Percentiles rank a stretch among this genome's conserved stretches.
phyloP scores from a whole-genome alignment of 2,797 vertebrate species.

The Enteromius afrohamiltoni region DNA sequence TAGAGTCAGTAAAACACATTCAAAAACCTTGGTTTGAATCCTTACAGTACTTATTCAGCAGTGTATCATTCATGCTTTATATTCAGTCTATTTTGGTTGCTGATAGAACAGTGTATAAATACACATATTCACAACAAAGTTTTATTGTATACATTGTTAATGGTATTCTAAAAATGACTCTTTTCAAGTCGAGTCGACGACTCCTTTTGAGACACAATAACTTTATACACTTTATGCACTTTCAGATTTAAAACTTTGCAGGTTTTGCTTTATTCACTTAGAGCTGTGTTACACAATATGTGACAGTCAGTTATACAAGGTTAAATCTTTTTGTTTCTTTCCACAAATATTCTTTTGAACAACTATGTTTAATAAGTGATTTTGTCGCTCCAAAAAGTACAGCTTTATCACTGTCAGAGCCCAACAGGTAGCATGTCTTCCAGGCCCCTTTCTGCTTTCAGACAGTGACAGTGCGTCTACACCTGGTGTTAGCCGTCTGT shows the following conservation, averaged over 20 bases:
- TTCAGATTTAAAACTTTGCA: too few relatives aligned
- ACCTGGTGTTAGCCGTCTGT: conserved; percentile 39
- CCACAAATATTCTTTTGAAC: neutral
- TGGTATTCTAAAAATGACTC: neutral
- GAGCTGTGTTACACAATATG: too few relatives aligned
- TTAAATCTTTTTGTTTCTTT: neutral
- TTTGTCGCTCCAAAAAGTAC: neutral
- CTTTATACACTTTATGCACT: too few relatives aligned
- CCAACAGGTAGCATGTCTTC: conserved; percentile 12
- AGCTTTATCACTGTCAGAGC: conserved; percentile 10
- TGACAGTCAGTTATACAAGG: neutral
- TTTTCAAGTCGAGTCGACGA: too few relatives aligned
- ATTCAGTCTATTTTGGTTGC: neutral
- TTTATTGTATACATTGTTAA: neutral
- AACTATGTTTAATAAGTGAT: neutral
- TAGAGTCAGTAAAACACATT: neutral
- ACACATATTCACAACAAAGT: neutral
- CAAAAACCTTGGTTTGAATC: neutral
- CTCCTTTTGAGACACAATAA: too few relatives aligned
- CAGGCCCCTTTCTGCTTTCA: neutral
- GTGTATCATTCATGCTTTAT: neutral
- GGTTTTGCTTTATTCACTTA: too few relatives aligned
- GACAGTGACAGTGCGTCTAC: neutral
- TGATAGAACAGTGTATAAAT: neutral
- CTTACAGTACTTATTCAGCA: neutral